These are phyloP conservation scores for Leptinotarsa haldemani DNA, from an alignment of 2,888 invertebrate genomes.

Conservation along the genomic window DNA sequence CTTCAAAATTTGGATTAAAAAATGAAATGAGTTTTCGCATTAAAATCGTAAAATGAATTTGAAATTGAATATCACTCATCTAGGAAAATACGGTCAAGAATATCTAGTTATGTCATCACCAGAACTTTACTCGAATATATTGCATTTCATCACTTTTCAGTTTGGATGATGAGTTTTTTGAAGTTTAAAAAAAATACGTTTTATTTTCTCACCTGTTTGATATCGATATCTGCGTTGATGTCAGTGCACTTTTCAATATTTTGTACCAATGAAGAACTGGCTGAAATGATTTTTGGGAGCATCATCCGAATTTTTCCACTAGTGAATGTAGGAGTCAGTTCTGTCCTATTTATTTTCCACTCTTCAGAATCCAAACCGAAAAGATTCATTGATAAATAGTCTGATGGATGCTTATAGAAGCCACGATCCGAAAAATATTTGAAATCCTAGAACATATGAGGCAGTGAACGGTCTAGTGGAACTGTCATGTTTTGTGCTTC, in stretches of 20 bases:
- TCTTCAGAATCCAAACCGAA: conserved; percentile 40
- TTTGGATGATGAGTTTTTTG: too few species aligned
- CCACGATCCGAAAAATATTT: conserved; percentile 1
- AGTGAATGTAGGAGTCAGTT: conserved; percentile 59
- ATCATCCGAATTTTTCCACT: conserved; percentile 1
- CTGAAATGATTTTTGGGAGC: background rate
- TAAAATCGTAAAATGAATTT: too few species aligned
- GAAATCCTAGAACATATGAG: background rate
- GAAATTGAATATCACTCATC: too few species aligned
- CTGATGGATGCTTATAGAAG: background rate
- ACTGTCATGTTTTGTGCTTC: background rate
- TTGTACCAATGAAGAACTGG: background rate
- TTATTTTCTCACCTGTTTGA: background rate
- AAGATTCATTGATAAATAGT: background rate
- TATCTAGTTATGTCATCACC: too few species aligned
- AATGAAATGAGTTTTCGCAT: too few species aligned
- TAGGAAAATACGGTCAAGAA: too few species aligned
- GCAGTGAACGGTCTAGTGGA: background rate
- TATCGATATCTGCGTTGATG: background rate
- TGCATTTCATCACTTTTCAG: too few species aligned
- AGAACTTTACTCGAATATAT: too few species aligned
- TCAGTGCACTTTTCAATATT: background rate
- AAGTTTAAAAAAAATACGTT: too few species aligned
- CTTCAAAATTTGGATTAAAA: background rate
- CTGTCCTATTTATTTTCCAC: conserved; percentile 54